Base-by-base conservation (phyloP, 1,140 invertebrate genomes). In the Papilio polyxenes region DNA sequence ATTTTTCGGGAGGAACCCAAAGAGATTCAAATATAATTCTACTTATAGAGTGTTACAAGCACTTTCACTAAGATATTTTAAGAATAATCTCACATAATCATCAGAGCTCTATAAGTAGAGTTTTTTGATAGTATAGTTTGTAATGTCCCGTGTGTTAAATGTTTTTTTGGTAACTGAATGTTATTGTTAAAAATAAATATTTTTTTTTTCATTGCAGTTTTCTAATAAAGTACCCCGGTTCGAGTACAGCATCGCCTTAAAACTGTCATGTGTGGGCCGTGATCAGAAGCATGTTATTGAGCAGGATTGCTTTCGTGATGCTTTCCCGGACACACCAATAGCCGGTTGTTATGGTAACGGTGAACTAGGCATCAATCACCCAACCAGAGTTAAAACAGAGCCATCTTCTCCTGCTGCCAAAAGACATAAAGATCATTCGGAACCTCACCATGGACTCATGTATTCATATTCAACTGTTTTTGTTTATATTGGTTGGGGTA, bases 231-330 rank as follows among this genome's bases (percentile, higher is more conserved):
- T 94, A 3, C 92, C 93, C 8, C 85, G 85, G 4, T 92, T 89
- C 81, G 90, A 93, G 82, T 86, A 92, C 82, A 94, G 91, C n/a
- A 90, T 90, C 13, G 93, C 86, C 0, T 11, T 95, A 15, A 95
- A 94, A 82, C 82, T 95, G n/a, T 93, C 93, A 3, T 95, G 94
- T 72, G 88, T 94, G n/a, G 94, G 92, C 11, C 87, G 93, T 2
- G 90, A 92, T 53, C 83, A 88, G 75, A 92, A 89, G 49, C 91
- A 93, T 80, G 88, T 89, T 23, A 78, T 89, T 10, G 93, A 95
- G 75, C 89, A 92, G 81, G 87, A 92, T 7, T 89, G 85, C 48
- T 94, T 94, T 83, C 85, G 92, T 3, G 83, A 87, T 2, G 87
- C 86, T 13, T 94, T 95, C 81, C 94, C 93, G 0, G 81, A 87